These are phyloP conservation scores for Pseudomyrmex flavicornis DNA, from an alignment of 1,140 invertebrate genomes.

Conservation along the genomic window DNA sequence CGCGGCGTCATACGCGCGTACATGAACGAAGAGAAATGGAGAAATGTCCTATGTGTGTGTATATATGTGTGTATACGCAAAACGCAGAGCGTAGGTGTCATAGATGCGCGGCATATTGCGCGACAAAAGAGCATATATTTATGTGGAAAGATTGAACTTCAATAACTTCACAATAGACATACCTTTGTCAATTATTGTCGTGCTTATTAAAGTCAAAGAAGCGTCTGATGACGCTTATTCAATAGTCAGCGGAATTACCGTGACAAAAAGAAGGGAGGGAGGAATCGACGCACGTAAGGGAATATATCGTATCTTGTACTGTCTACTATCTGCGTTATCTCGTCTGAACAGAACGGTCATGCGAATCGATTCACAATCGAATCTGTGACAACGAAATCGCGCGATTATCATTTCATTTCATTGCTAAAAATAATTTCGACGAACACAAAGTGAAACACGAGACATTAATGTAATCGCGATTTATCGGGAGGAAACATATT, in stretches of 20 bases:
- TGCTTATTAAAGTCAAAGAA: constrained; percentile 73
- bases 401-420: background rate
- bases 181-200: constrained; percentile 78
- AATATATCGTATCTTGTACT: no score
- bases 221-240: constrained; percentile 20
- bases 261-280: background rate
- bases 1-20: background rate
- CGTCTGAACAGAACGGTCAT: background rate
- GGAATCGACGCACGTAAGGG: background rate
- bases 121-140: constrained; percentile 63
- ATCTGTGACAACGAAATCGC: background rate
- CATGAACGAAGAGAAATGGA: background rate
- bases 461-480: background rate
- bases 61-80: constrained; percentile 10
- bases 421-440: background rate
- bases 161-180: constrained; percentile 76
- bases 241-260: background rate
- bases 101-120: constrained; percentile 8
- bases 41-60: background rate
- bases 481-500: background rate
- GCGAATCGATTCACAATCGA: background rate
- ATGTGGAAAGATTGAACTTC: constrained; percentile 64
- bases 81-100: constrained; percentile 15
- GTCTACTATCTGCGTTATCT: constrained; percentile 2
- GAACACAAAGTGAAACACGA: background rate